These are phyloP conservation scores for Eucera pruinosa DNA, from an alignment of 2,888 invertebrate species.

Conservation along the genomic window DNA sequence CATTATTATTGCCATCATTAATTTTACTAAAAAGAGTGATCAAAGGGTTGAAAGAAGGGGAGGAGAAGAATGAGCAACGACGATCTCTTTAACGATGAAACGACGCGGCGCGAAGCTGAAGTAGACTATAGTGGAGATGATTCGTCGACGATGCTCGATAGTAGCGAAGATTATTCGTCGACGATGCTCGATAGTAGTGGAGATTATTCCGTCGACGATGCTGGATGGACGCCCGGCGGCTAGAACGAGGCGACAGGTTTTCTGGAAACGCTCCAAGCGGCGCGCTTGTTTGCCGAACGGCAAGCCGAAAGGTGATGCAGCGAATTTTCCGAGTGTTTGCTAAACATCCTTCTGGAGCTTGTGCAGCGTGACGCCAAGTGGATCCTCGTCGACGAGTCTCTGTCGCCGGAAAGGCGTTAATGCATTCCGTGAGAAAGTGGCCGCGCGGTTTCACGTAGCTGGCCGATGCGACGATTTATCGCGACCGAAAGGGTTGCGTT, in stretches of 20 bases:
- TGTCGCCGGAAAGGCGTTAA: constrained; percentile 60
- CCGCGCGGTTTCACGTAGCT: constrained; percentile 11
- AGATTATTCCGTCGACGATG: constrained; percentile 24
- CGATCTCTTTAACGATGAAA: too few relatives aligned
- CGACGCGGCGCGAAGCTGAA: neutral
- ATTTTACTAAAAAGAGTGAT: neutral
- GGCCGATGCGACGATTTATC: neutral
- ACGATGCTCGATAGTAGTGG: too few relatives aligned
- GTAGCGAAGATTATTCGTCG: too few relatives aligned
- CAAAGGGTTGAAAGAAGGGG: neutral
- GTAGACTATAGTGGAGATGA: constrained; percentile 26
- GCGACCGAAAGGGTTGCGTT: neutral
- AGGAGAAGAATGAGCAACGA: neutral
- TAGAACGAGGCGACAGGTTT: constrained; percentile 64
- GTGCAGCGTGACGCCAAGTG: constrained; percentile 51
- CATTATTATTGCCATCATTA: too few relatives aligned
- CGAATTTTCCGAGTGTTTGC: constrained; percentile 80
- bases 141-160: too few relatives aligned
- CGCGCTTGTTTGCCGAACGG: constrained; percentile 72
- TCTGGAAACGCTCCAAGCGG: constrained; percentile 73
- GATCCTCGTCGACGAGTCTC: constrained; percentile 52
- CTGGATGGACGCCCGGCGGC: constrained; percentile 54
- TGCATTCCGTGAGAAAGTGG: constrained; percentile 56
- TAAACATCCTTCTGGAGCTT: constrained; percentile 75
- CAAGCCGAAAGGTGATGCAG: constrained; percentile 76